These are phyloP conservation scores for Lampris incognitus DNA, from an alignment of 2,113 vertebrate genomes.

Conservation along the genomic window DNA sequence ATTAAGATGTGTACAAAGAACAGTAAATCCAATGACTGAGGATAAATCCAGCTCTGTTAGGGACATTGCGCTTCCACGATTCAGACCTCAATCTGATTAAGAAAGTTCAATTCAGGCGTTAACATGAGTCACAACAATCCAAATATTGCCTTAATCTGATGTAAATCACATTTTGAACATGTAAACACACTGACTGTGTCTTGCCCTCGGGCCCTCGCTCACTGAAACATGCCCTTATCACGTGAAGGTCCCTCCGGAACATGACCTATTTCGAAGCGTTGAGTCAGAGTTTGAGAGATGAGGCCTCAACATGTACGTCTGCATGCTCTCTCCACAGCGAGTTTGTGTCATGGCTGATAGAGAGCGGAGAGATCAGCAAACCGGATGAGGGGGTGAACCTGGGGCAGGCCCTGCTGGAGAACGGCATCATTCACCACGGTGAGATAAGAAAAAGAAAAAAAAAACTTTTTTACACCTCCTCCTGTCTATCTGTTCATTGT, in stretches of 20 bases:
- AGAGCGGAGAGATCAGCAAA: slow-evolving; percentile 97
- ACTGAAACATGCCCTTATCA: background rate
- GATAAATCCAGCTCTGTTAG: no score
- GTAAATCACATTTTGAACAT: no score
- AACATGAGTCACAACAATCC: no score
- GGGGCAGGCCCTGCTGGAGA: slow-evolving; percentile 96
- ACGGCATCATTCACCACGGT: slow-evolving; percentile 99
- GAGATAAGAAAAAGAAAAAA: slow-evolving; percentile 64
- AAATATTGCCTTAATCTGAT: no score
- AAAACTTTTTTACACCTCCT: background rate
- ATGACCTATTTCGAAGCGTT: background rate
- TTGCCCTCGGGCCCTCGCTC: background rate
- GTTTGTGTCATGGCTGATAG: slow-evolving; percentile 96
- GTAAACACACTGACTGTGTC: background rate
- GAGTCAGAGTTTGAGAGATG: background rate
- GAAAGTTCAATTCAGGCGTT: no score
- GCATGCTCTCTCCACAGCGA: slow-evolving; percentile 84
- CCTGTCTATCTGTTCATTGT: background rate
- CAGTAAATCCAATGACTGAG: no score
- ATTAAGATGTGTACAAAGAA: no score
- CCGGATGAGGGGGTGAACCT: slow-evolving; percentile 96
- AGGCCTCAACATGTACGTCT: slow-evolving; percentile 6
- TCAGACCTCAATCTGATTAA: no score
- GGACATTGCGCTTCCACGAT: no score
- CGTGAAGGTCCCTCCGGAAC: background rate